phyloP scores from a whole-genome alignment of 2,113 vertebrate species.

The Petrocephalus microphthalmus region DNA sequence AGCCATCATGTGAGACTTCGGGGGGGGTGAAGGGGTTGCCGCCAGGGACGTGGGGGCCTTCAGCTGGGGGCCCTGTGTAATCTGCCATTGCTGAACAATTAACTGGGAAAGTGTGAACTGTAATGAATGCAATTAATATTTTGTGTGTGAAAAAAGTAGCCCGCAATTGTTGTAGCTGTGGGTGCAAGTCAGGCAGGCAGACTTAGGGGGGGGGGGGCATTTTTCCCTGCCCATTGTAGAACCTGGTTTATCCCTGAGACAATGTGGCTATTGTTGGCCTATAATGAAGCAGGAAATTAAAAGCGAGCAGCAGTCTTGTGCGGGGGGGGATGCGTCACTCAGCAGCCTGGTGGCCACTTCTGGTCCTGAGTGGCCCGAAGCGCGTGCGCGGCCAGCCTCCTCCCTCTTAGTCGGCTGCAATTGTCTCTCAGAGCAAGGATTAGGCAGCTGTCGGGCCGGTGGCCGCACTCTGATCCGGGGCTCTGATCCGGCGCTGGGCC shows the following conservation, averaged over 20 bases:
- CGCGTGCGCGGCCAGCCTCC: not conserved
- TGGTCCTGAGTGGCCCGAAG: not conserved
- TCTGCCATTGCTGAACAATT: constrained; percentile 54
- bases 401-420: constrained; percentile 18
- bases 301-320: not conserved
- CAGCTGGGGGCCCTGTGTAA: constrained; percentile 54
- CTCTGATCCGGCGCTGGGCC: constrained; percentile 65
- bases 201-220: constrained; percentile 6
- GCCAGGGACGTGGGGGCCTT: constrained; percentile 45
- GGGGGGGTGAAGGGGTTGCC: not conserved
- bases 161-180: constrained; percentile 48
- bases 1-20: not conserved
- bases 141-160: constrained; percentile 40
- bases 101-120: constrained; percentile 58
- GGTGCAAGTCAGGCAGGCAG: constrained; percentile 44
- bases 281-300: constrained; percentile 14
- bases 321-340: not conserved
- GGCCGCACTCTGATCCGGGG: constrained; percentile 60
- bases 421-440: constrained; percentile 34
- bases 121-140: constrained; percentile 61
- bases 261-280: not conserved
- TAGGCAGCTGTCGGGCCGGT: constrained; percentile 36
- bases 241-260: constrained; percentile 3
- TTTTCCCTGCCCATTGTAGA: not conserved
- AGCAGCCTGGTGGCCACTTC: not conserved